Evolutionary conservation across 2,888 invertebrate genomes (phyloP).

Genomic region (Poecilobothrus nobilitatus): DNA sequence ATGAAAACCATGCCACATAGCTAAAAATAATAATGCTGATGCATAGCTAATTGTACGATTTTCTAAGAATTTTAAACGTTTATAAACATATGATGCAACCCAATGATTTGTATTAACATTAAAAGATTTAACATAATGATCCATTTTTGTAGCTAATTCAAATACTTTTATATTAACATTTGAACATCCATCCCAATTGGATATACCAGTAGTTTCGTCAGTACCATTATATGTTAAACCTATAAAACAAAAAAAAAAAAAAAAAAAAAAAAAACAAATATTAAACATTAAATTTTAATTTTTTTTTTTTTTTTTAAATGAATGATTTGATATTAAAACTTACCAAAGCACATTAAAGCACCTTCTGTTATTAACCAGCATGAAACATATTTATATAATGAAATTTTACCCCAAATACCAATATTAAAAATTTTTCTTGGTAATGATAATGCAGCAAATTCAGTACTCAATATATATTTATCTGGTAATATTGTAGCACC

Average conservation of each 20-base stretch:
- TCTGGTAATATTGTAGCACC: conserved; percentile 63
- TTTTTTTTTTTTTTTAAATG: no score
- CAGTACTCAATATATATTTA: conserved; percentile 59
- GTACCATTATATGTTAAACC: conserved; percentile 60
- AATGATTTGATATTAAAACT: conserved; percentile 24
- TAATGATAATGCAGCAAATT: conserved; percentile 50
- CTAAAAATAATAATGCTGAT: conserved; percentile 74
- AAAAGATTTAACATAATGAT: conserved; percentile 82
- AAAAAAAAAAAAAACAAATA: no score
- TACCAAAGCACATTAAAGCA: conserved; percentile 54
- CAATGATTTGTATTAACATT: conserved; percentile 94
- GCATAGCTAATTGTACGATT: conserved; percentile 74
- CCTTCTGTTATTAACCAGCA: conserved; percentile 90
- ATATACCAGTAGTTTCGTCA: conserved; percentile 50
- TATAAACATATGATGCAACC: conserved; percentile 90
- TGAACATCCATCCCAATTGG: conserved; percentile 84
- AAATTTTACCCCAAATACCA: conserved; percentile 77
- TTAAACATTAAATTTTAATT: no score
- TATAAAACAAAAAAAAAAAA: conserved; percentile 34
- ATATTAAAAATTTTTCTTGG: conserved; percentile 56
- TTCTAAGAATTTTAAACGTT: conserved; percentile 82
- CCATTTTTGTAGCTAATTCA: conserved; percentile 76
- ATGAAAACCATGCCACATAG: conserved; percentile 93
- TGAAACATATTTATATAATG: conserved; percentile 84
- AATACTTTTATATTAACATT: conserved; percentile 77